Evolutionary conservation across 2,888 invertebrate species (phyloP).

Genomic region (Nebria salina): DNA sequence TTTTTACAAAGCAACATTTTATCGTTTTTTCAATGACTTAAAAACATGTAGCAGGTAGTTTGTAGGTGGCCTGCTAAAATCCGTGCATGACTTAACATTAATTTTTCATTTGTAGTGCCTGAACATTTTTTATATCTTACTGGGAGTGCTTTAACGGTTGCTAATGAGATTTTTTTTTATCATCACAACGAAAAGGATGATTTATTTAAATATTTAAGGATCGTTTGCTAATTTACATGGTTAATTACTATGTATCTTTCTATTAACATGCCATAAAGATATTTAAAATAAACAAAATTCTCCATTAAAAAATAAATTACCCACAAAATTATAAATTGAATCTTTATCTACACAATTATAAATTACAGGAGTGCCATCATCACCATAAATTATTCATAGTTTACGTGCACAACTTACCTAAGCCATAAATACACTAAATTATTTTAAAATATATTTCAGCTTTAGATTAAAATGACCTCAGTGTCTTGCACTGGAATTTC

Average conservation of each 20-base stretch:
- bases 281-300: neutral
- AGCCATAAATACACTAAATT: too few species aligned
- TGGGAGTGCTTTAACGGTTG: constrained; percentile 6
- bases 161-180: constrained; percentile 11
- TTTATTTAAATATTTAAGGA: neutral
- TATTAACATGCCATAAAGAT: neutral
- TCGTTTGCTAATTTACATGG: neutral
- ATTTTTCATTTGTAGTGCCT: constrained; percentile 2
- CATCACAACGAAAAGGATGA: neutral
- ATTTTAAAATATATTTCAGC: too few species aligned
- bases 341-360: too few species aligned
- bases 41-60: neutral
- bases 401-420: too few species aligned
- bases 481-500: too few species aligned
- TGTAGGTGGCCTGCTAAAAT: constrained; percentile 10
- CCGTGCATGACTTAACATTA: constrained; percentile 9
- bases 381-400: too few species aligned
- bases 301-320: neutral
- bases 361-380: too few species aligned
- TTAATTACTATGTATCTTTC: neutral
- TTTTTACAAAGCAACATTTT: neutral
- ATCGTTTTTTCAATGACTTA: neutral
- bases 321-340: neutral
- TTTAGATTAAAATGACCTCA: too few species aligned
- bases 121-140: neutral